phyloP scores from a whole-genome alignment of 2,888 invertebrate species.

The Drosophila peninsularis region DNA sequence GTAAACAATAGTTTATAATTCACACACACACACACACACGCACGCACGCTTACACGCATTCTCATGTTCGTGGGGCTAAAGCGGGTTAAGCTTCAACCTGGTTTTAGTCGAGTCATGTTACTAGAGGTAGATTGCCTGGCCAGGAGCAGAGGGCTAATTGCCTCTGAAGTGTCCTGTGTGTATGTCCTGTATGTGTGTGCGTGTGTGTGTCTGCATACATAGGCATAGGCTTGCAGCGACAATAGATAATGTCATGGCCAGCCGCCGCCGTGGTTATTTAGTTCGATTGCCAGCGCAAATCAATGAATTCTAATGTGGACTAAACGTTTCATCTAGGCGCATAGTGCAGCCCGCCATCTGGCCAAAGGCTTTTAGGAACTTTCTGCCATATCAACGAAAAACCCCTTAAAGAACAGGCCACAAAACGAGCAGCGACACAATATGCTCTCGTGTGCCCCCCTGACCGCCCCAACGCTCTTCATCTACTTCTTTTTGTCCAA shows the following conservation, averaged over 20 bases:
- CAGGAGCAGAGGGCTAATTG: constrained; percentile 48
- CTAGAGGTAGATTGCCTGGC: constrained; percentile 24
- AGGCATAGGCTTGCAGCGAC: constrained; percentile 5
- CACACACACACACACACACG: constrained; percentile 44
- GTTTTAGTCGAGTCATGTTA: constrained; percentile 54
- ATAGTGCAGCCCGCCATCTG: constrained; percentile 33
- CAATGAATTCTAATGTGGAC: constrained; percentile 40
- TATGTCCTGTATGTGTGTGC: constrained; percentile 8
- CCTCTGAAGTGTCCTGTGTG: constrained; percentile 36
- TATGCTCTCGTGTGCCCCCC: constrained; percentile 51
- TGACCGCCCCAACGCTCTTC: background rate
- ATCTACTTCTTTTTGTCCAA: background rate
- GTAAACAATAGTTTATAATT: constrained; percentile 82
- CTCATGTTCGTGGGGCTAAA: constrained; percentile 34
- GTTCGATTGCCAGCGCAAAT: constrained; percentile 11
- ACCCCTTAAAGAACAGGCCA: constrained; percentile 46
- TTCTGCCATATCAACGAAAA: constrained; percentile 15
- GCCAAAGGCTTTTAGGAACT: constrained; percentile 12
- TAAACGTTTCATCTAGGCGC: constrained; percentile 16
- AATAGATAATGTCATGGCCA: constrained; percentile 24
- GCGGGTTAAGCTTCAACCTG: constrained; percentile 61
- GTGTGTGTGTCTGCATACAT: background rate
- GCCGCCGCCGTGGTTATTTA: constrained; percentile 3
- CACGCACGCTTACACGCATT: constrained; percentile 22
- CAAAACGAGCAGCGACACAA: constrained; percentile 76